Conservation (phyloP, 2,113 vertebrate species). For the Anoura caudifer region DNA sequence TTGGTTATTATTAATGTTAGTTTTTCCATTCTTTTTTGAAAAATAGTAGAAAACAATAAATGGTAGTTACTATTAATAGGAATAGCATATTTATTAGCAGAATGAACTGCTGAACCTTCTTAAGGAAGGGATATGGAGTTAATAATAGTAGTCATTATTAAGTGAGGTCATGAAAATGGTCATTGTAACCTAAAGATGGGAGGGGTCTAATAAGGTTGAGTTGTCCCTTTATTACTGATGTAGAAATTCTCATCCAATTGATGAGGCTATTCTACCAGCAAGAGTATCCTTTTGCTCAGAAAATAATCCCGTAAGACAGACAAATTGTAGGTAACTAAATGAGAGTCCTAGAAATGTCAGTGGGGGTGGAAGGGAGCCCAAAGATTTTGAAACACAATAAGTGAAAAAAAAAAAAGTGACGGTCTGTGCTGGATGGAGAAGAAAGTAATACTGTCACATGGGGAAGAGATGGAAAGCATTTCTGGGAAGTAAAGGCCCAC, state of each 20-base stretch:
- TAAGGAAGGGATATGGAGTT: not conserved
- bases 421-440: not conserved
- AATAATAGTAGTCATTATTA: not conserved
- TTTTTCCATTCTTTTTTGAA: not conserved
- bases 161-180: not conserved
- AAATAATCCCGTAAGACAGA: not conserved
- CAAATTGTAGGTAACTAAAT: not conserved
- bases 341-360: not conserved
- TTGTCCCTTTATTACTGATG: not conserved
- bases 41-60: not conserved
- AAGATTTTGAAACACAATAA: slow-evolving; percentile 38
- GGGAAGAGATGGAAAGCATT: slow-evolving; percentile 17
- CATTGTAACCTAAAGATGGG: not conserved
- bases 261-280: not conserved
- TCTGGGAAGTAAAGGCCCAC: slow-evolving; percentile 32
- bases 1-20: not conserved
- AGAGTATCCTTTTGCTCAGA: not conserved
- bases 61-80: not conserved
- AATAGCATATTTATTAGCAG: not conserved
- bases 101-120: not conserved
- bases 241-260: not conserved
- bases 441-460: not conserved
- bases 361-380: not conserved
- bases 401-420: not conserved
- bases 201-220: not conserved